Evolutionary conservation across 2,113 vertebrate genomes (phyloP).

Genomic region (Crocuta crocuta): DNA sequence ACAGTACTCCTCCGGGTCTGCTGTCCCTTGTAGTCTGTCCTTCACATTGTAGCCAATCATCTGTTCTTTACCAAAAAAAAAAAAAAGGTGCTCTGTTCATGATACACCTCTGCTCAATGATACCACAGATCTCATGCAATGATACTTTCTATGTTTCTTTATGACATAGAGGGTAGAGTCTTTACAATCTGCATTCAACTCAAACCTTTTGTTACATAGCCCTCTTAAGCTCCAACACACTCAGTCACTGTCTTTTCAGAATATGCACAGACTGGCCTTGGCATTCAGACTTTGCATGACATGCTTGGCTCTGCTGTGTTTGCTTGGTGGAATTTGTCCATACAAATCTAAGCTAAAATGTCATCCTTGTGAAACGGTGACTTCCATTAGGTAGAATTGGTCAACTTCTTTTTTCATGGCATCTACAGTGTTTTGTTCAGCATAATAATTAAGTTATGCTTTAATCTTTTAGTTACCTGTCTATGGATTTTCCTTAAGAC

Average conservation of each 20-base stretch:
- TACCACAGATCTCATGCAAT: not conserved
- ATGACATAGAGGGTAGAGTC: not conserved
- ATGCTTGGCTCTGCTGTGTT: not conserved
- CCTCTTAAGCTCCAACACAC: not conserved
- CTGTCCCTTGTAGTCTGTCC: not conserved
- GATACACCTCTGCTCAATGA: not conserved
- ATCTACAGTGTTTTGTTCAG: not conserved
- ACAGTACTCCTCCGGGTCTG: not conserved
- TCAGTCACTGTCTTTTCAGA: not conserved
- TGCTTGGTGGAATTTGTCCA: not conserved
- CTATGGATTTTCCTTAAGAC: not conserved
- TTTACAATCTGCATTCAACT: not conserved
- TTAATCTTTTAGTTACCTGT: not conserved
- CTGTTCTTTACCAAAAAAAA: not conserved
- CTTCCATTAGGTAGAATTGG: not conserved
- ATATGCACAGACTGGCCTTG: not conserved
- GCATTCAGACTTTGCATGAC: not conserved
- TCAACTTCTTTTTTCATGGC: slow-evolving; percentile 7
- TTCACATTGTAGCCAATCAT: not conserved
- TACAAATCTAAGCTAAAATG: slow-evolving; percentile 7
- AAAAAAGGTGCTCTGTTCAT: not conserved
- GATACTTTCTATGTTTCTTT: not conserved
- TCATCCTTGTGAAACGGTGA: not conserved
- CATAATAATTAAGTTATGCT: not conserved
- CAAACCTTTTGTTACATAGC: not conserved